Conservation (phyloP, 2,888 invertebrate species). For the Xanthorhoe designata region DNA sequence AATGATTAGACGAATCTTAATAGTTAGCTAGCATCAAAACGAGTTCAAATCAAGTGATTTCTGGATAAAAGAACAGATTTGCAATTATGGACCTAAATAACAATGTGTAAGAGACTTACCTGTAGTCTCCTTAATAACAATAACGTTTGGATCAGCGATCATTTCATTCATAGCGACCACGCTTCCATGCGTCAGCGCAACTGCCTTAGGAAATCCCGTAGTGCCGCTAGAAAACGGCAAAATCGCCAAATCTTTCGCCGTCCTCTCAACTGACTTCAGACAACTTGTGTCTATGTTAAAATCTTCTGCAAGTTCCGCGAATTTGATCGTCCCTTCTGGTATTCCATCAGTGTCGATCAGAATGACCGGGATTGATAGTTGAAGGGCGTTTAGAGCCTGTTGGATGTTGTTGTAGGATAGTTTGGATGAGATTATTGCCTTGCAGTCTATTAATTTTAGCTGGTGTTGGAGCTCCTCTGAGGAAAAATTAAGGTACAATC, state of each 20-base stretch:
- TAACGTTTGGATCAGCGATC: conserved; percentile 68
- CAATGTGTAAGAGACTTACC: conserved; percentile 53
- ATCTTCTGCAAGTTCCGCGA: conserved; percentile 86
- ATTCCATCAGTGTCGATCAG: conserved; percentile 71
- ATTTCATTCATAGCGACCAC: conserved; percentile 79
- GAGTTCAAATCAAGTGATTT: not conserved
- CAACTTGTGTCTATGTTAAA: conserved; percentile 80
- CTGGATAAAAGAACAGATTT: not conserved
- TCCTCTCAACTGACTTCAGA: conserved; percentile 72
- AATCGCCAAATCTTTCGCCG: conserved; percentile 86
- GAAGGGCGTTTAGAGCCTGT: conserved; percentile 75
- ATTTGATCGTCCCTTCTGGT: conserved; percentile 87
- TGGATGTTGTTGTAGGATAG: conserved; percentile 79
- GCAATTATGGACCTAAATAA: no score
- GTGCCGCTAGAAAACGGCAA: conserved; percentile 95
- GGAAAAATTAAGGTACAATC: conserved; percentile 49
- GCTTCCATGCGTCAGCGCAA: conserved; percentile 87
- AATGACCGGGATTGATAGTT: conserved; percentile 82
- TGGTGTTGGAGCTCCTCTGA: conserved; percentile 90
- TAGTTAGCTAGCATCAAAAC: no score
- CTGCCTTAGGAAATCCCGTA: conserved; percentile 93
- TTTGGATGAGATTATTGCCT: conserved; percentile 87
- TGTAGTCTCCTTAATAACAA: conserved; percentile 69
- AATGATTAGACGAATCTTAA: no score
- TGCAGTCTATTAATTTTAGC: conserved; percentile 85